Evolutionary conservation across 2,797 vertebrate genomes (phyloP).

Genomic region (Cuniculus paca): DNA sequence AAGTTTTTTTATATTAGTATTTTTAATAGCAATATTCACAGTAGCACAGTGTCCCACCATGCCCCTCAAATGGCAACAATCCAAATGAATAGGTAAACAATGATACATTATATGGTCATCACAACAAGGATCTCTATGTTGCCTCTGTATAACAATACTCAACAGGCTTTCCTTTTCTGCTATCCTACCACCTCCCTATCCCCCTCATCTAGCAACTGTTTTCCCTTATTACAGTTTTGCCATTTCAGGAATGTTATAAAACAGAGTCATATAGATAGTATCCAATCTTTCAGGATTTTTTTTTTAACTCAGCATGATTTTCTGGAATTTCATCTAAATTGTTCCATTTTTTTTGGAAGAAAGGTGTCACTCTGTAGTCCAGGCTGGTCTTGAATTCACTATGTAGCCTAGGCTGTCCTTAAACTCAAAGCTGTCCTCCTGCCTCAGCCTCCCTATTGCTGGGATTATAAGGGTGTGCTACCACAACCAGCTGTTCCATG

Average conservation of each 20-base stretch:
- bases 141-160: neutral
- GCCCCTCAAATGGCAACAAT: neutral
- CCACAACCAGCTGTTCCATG: neutral
- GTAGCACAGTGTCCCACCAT: neutral
- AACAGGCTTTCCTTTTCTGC: neutral
- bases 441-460: neutral
- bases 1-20: neutral
- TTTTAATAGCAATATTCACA: neutral
- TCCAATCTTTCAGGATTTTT: neutral
- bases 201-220: neutral
- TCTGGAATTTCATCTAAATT: neutral
- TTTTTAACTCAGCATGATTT: neutral
- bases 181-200: neutral
- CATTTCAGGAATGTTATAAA: neutral
- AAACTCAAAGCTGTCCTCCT: neutral
- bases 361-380: neutral
- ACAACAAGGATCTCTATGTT: neutral
- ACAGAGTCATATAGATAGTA: neutral
- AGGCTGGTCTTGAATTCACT: neutral
- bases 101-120: neutral
- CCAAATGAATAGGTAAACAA: neutral
- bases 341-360: neutral
- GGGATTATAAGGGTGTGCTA: neutral
- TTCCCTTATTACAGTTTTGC: neutral
- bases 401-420: neutral